Evolutionary conservation across 2,797 vertebrate species (phyloP).

Genomic region (Anableps anableps): DNA sequence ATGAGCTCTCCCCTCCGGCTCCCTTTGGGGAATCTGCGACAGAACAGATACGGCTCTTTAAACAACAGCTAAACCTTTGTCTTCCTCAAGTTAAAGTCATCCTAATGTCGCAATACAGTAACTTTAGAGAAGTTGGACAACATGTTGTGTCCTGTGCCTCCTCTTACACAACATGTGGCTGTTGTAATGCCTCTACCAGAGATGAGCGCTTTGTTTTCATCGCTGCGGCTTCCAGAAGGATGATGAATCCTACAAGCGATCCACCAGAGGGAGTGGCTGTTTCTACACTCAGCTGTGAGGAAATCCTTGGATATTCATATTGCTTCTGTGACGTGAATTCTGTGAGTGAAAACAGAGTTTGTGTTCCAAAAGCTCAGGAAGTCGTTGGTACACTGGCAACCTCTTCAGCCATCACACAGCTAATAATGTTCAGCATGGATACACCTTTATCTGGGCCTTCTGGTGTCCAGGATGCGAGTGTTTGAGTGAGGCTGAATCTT

Average conservation of each 20-base stretch:
- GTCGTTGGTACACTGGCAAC: neutral
- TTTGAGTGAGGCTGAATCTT: neutral
- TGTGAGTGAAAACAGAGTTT: neutral
- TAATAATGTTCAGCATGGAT: neutral
- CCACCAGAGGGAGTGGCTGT: neutral
- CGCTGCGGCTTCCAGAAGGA: neutral
- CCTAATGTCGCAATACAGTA: conserved; percentile 34
- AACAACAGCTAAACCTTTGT: neutral
- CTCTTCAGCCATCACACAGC: neutral
- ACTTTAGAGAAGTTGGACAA: conserved; percentile 54
- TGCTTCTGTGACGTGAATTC: conserved; percentile 6
- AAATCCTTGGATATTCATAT: conserved; percentile 21
- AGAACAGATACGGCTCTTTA: neutral
- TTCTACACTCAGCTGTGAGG: neutral
- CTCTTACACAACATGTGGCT: conserved; percentile 54
- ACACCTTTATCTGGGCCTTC: neutral
- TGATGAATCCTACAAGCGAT: conserved; percentile 2
- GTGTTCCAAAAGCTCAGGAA: neutral
- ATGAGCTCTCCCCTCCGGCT: conserved; percentile 90
- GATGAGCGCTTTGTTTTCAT: neutral
- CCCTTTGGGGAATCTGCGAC: conserved; percentile 84
- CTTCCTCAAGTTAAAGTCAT: neutral
- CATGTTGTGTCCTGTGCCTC: neutral
- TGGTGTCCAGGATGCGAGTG: neutral
- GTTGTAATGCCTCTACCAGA: neutral